These are phyloP conservation scores for Pampusana beccarii DNA, from an alignment of 2,113 vertebrate species.

Conservation along the genomic window DNA sequence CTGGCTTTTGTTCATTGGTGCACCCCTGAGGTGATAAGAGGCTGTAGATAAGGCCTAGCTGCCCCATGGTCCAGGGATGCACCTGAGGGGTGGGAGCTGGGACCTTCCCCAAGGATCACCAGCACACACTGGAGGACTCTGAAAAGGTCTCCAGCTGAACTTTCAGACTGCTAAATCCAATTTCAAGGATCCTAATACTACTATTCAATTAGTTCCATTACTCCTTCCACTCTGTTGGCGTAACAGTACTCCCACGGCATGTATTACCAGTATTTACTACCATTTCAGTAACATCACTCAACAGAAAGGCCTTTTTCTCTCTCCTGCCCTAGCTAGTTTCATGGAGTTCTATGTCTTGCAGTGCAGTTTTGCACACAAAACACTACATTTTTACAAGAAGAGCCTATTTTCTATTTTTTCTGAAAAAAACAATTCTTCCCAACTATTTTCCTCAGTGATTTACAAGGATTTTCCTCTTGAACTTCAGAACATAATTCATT, in stretches of 20 bases:
- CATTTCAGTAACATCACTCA: neutral
- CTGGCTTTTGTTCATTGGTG: neutral
- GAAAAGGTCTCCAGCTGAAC: neutral
- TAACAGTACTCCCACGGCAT: neutral
- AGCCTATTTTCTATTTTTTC: neutral
- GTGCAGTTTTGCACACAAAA: neutral
- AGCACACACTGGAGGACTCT: rapidly evolving
- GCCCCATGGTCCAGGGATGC: rapidly evolving
- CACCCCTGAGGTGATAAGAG: neutral
- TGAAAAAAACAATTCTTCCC: neutral
- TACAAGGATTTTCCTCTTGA: neutral
- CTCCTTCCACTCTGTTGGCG: neutral
- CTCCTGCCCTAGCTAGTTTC: neutral
- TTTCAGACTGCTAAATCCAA: neutral
- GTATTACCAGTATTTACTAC: neutral
- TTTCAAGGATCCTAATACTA: neutral
- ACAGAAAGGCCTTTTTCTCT: neutral
- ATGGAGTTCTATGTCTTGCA: neutral
- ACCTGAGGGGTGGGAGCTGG: rapidly evolving
- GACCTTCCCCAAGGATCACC: neutral
- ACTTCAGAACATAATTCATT: neutral
- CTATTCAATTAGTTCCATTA: neutral
- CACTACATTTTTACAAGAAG: neutral
- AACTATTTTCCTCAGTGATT: neutral
- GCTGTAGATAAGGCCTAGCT: rapidly evolving